These are phyloP conservation scores for Monochamus alternatus DNA, from an alignment of 2,888 invertebrate genomes.

Conservation along the genomic window DNA sequence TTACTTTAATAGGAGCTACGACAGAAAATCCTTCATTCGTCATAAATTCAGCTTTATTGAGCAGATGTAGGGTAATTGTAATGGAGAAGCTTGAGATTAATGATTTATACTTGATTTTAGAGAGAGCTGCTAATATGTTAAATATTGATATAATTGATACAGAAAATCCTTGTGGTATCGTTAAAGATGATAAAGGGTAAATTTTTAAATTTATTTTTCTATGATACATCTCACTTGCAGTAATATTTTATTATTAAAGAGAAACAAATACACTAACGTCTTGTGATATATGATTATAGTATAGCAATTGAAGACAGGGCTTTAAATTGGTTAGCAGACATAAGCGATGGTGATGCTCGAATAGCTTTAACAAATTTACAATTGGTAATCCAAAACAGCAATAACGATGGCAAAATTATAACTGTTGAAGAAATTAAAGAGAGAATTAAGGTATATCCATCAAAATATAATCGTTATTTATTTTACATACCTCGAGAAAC, in stretches of 20 bases:
- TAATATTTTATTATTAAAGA: background rate
- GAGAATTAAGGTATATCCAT: constrained; percentile 76
- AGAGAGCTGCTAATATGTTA: constrained; percentile 73
- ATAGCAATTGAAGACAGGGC: constrained; percentile 75
- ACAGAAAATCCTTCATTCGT: constrained; percentile 93
- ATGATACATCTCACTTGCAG: background rate
- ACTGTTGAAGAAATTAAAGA: constrained; percentile 80
- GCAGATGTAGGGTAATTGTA: constrained; percentile 84
- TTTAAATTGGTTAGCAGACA: constrained; percentile 80
- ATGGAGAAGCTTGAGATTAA: constrained; percentile 79
- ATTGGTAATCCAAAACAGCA: constrained; percentile 77
- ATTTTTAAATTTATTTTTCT: too few species aligned
- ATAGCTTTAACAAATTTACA: constrained; percentile 85
- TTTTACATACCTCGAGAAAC: too few species aligned
- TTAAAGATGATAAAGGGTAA: constrained; percentile 22
- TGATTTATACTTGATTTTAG: constrained; percentile 77
- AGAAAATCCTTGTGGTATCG: constrained; percentile 40
- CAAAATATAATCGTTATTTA: too few species aligned
- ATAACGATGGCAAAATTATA: constrained; percentile 71
- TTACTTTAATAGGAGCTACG: constrained; percentile 86
- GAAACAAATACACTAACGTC: background rate
- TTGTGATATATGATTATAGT: constrained; percentile 25
- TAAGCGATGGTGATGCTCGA: constrained; percentile 88
- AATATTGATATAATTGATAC: constrained; percentile 65
- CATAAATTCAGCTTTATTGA: constrained; percentile 85